Evolutionary conservation across 2,113 vertebrate species (phyloP).

Genomic region (Microtus pennsylvanicus): DNA sequence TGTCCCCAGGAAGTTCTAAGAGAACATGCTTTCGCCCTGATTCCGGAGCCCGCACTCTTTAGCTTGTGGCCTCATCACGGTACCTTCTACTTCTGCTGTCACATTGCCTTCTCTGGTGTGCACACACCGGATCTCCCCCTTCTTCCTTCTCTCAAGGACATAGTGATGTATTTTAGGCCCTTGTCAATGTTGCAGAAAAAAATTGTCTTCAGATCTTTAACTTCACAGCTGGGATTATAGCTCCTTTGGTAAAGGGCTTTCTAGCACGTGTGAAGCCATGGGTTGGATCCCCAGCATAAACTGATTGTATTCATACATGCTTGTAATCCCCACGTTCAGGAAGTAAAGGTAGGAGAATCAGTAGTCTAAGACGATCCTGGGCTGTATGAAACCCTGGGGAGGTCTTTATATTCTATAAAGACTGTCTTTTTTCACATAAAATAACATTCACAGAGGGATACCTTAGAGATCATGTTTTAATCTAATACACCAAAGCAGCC

Average conservation of each 20-base stretch:
- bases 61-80: neutral
- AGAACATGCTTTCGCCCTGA: neutral
- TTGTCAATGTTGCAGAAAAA: neutral
- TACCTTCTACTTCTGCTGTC: neutral
- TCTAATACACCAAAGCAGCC: neutral
- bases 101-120: neutral
- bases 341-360: neutral
- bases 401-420: neutral
- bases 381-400: neutral
- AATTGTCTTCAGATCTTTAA: neutral
- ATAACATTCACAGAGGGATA: neutral
- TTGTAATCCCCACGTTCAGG: neutral
- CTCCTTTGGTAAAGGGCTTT: neutral
- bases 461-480: neutral
- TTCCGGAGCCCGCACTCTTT: neutral
- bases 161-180: fast-evolving
- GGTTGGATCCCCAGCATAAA: neutral
- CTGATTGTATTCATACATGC: neutral
- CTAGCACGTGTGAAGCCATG: neutral
- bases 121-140: fast-evolving
- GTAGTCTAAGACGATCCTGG: neutral
- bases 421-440: neutral
- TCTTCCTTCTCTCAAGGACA: neutral
- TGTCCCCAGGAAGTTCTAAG: neutral
- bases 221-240: neutral